Base-by-base conservation (phyloP, 2,888 invertebrate species). In the Lasioglossum oenotherae region DNA sequence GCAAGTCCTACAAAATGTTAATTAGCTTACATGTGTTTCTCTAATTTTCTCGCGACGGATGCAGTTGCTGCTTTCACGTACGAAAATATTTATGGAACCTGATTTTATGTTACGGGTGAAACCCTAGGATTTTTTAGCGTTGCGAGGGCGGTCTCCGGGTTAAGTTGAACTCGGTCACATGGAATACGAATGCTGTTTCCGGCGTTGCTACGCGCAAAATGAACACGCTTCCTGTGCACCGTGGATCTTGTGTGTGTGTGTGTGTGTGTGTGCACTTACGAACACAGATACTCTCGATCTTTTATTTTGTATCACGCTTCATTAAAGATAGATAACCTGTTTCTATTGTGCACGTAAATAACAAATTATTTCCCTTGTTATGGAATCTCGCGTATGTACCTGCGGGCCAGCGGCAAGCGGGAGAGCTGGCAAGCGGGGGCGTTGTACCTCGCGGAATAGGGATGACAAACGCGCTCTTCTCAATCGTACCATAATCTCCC, bases 61-160 rank as follows among this genome's bases (percentile, higher is more conserved):
- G 41, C 38, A 38, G 41, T 44, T 14, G n/a, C n/a, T 71, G 38
- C 5, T 41, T 71, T n/a, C n/a, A 1, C 38, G 14, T 41, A 14
- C n/a, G 72, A 27, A 72, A 72, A 72, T 72, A 72, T 41, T 71
- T 71, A 31, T 64, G 41, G 14, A n/a, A 41, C 23, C 14, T n/a
- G 38, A n/a, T 44, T 57, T 60, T 19, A 31, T 19, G 67, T 10
- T 19, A 19, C 44, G 10, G n/a, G 31, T 2, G 8, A 76, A 44
- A 19, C 16, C 31, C 3, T 31, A 6, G 64, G 16, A 19, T 64
- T 31, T 64, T 64, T 64, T 64, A 64, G 19, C 19, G 64, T 64
- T 64, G 31, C 64, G n/a, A 19, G 31, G 8, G 0, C 0, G 12
- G n/a, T 60, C n/a, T 60, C 44, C 8, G 27, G 8, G 53, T 44